Evolutionary conservation across 2,113 vertebrate genomes (phyloP), one percentile per base, ranked within the genome.

Genomic region (Takifugu bimaculatus): DNA sequence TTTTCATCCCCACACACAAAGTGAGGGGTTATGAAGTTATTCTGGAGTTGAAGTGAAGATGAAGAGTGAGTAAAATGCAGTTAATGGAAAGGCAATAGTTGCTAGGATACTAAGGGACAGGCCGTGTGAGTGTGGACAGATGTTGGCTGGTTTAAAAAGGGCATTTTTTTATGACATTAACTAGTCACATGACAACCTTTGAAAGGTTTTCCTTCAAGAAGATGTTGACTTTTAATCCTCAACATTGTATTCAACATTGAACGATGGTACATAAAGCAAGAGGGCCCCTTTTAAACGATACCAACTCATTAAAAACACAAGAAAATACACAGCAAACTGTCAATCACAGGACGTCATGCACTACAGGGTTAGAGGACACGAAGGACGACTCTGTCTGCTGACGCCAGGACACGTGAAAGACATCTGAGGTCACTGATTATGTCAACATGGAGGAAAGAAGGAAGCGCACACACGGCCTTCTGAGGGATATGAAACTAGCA

Each of bases 401-500:
- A 39, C 12, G 3, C 2, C 71, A 76, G 65, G 32, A 69, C 65
- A 78, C 73, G 66, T 59, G 64, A 75, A 71, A 74, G 65, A 61
- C 29, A 4, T 25, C 29, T 49, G 57, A 26, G 29, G 52, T 71
- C 54, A 62, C 72, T 52, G 70, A 77, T 69, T 29, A 60, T 82
- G 52, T 63, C 75, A 71, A 42, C 65, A 63, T 32, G 13, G n/a
- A 60, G 50, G 51, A 49, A 49, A 73, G 53, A 53, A 57, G 65
- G 80, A 85, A 81, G 60, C 50, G 73, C 57, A 71, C 60, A 48
- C 45, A 12, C 14, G 13, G 13, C 14, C 49, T 58, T 74, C 20
- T 57, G 68, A 44, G 54, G 63, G 78, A 81, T 67, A 74, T 71
- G 74, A 83, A 76, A 78, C 52, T 64, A 78, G 47, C 65, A 13